Percentiles rank a stretch among this genome's conserved stretches.
phyloP scores from a whole-genome alignment of 2,888 invertebrate genomes.

The Acanthosepion esculentum region DNA sequence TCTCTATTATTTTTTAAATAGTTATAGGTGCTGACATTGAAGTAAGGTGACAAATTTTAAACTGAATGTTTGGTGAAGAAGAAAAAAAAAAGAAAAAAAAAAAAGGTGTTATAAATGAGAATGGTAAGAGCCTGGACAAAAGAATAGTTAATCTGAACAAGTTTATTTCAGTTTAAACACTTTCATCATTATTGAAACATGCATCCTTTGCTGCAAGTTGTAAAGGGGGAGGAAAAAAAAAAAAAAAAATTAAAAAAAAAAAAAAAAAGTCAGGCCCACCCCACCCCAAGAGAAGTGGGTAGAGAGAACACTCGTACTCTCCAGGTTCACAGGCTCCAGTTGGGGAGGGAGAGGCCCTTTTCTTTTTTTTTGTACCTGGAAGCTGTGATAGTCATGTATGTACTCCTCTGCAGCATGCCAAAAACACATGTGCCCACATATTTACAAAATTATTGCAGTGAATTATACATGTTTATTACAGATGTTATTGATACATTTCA shows the following conservation, averaged over 20 bases:
- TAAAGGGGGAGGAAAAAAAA: not conserved
- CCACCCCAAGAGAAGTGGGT: too few relatives aligned
- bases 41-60: too few relatives aligned
- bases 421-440: slow-evolving; percentile 39
- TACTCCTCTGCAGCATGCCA: slow-evolving; percentile 25
- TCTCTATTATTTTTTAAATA: too few relatives aligned
- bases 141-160: slow-evolving; percentile 1
- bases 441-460: slow-evolving; percentile 48
- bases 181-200: slow-evolving; percentile 46
- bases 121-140: slow-evolving; percentile 42
- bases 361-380: slow-evolving; percentile 37
- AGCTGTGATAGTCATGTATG: slow-evolving; percentile 44
- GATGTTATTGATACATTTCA: slow-evolving; percentile 37
- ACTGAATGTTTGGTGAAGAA: too few relatives aligned
- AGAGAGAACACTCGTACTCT: not conserved
- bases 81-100: too few relatives aligned
- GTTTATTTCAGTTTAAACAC: slow-evolving; percentile 49
- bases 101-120: not conserved
- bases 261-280: not conserved
- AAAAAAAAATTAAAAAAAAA: not conserved
- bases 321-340: slow-evolving; percentile 14
- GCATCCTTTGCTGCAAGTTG: slow-evolving; percentile 41
- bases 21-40: too few relatives aligned
- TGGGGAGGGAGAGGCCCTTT: not conserved
- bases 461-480: slow-evolving; percentile 44